Evolutionary conservation across 2,797 vertebrate genomes (phyloP).

Genomic region (Enteromius argenteus): DNA sequence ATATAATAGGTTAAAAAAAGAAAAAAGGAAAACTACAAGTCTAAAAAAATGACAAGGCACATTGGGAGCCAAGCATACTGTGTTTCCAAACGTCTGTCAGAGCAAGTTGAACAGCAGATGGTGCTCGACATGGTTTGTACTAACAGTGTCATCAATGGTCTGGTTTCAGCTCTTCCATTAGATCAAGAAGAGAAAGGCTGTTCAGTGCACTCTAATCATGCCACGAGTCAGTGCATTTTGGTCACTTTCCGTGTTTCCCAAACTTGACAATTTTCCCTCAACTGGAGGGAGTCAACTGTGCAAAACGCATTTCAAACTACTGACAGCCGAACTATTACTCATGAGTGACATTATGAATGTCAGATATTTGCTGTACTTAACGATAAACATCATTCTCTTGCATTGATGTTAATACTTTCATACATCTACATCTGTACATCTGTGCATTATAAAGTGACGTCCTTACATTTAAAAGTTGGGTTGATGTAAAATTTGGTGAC

Average conservation of each 20-base stretch:
- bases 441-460: slow-evolving; percentile 33
- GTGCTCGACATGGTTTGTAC: slow-evolving; percentile 7
- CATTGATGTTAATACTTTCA: slow-evolving; percentile 32
- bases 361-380: not conserved
- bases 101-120: not conserved
- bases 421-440: not conserved
- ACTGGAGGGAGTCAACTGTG: not conserved
- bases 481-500: not conserved
- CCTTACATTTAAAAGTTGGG: not conserved
- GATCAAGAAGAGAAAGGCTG: not conserved
- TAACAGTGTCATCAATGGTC: slow-evolving; percentile 10
- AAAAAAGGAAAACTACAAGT: not conserved
- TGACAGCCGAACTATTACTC: not conserved
- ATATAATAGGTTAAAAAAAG: not conserved
- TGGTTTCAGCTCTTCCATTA: not conserved
- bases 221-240: slow-evolving; percentile 27
- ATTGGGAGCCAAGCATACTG: slow-evolving; percentile 12
- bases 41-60: slow-evolving; percentile 27
- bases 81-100: slow-evolving; percentile 5
- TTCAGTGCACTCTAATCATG: slow-evolving; percentile 10
- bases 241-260: slow-evolving; percentile 34
- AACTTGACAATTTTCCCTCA: not conserved
- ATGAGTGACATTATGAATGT: not conserved
- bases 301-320: slow-evolving; percentile 26
- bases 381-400: slow-evolving; percentile 2